A percentile compares a stretch with the other conserved stretches of the same genome.
phyloP scores from a whole-genome alignment of 2,797 vertebrate genomes.

The Anguilla obscura region DNA sequence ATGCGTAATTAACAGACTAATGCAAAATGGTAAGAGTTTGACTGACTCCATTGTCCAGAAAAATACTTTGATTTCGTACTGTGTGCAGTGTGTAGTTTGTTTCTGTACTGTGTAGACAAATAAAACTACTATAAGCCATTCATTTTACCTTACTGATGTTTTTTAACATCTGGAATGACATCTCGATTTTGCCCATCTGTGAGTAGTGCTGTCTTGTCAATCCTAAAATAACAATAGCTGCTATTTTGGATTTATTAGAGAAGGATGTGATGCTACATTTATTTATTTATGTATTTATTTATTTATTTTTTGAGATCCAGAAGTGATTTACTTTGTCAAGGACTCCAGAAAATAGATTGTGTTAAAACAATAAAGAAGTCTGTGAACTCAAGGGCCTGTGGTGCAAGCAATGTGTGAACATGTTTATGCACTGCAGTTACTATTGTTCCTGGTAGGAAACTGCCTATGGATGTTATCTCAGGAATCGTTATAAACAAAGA shows the following conservation, averaged over 20 bases:
- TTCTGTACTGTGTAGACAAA: neutral
- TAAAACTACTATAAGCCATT: neutral
- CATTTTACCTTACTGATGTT: neutral
- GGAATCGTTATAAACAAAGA: constrained; percentile 55
- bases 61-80: neutral
- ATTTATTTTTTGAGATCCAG: constrained; percentile 3
- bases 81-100: neutral
- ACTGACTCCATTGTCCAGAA: neutral
- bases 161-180: neutral
- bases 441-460: constrained; percentile 65
- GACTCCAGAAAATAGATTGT: constrained; percentile 52
- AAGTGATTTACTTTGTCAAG: constrained; percentile 16
- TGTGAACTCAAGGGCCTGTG: constrained; percentile 28
- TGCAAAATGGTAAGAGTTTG: neutral
- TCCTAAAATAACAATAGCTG: constrained; percentile 36
- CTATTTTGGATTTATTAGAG: constrained; percentile 30
- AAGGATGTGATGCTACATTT: neutral
- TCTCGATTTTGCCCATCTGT: neutral
- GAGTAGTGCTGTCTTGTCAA: neutral
- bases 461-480: constrained; percentile 58
- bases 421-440: constrained; percentile 46
- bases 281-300: neutral
- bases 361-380: constrained; percentile 39
- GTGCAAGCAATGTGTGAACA: constrained; percentile 45
- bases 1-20: neutral